A percentile compares a stretch with the other conserved stretches of the same genome.
These are phyloP conservation scores for Selene dorsalis DNA, from an alignment of 2,797 vertebrate genomes.

Conservation along the genomic window DNA sequence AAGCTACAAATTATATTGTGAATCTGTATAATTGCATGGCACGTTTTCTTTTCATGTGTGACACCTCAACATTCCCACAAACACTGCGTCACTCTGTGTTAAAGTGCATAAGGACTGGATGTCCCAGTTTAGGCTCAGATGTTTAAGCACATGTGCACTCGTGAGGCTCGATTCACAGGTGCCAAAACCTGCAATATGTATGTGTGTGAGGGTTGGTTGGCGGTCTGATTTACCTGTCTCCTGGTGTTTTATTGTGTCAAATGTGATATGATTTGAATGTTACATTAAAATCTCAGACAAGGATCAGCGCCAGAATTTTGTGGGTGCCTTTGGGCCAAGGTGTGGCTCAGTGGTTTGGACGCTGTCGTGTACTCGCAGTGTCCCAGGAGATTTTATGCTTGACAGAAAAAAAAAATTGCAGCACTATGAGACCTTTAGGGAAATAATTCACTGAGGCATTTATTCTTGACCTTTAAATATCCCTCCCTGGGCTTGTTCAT, in stretches of 20 bases:
- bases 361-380: background rate
- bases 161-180: background rate
- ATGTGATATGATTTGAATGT: conserved; percentile 4
- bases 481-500: background rate
- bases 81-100: background rate
- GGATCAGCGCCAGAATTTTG: background rate
- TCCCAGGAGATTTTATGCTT: background rate
- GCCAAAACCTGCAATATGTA: background rate
- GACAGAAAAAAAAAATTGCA: background rate
- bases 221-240: background rate
- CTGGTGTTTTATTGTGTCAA: background rate
- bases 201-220: too few relatives aligned
- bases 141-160: background rate
- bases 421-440: conserved; percentile 1
- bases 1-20: background rate
- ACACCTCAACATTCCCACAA: background rate
- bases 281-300: background rate
- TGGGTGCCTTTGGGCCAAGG: background rate
- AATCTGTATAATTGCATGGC: background rate
- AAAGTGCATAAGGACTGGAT: background rate
- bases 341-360: background rate
- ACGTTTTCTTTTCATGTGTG: background rate
- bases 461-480: conserved; percentile 42
- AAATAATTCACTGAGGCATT: background rate
- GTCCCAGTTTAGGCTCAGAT: background rate